Base-by-base conservation (phyloP, 2,113 vertebrate genomes). In the Centropus bengalensis region DNA sequence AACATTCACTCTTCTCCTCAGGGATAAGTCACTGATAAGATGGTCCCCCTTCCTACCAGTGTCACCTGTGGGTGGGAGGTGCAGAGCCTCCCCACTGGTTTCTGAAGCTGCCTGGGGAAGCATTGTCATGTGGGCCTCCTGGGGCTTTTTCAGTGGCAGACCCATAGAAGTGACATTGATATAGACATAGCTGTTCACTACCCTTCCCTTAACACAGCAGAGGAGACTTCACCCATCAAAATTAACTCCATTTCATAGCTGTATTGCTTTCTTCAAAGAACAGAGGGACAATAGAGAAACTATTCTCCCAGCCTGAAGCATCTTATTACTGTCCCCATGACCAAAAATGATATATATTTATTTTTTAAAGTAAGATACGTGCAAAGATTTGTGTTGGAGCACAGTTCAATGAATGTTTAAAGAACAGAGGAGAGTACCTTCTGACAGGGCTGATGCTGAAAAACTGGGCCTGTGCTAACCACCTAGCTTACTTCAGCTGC, bases 61-160 rank as follows among this genome's bases (percentile, higher is more conserved):
- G 40, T 74, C 32, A 21, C 27, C 42, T 14, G 15, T n/a, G 38
- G 22, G 15, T 66, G 28, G 51, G 33, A 18, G 3, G 8, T 26
- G 22, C 47, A 32, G 44, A 64, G 19, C 26, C 49, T 62, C 26
- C 47, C 42, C 30, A 14, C 47, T 42, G 56, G 12, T 6, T 69
- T 56, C 42, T 44, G 62, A 63, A 86, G 55, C 42, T 45, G 12
- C 32, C 49, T 30, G 10, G 49, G 8, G 22, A 69, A 81, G 26
- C 4, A 1, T 24, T 68, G 45, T 33, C 18, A 0, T 1, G 1
- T 19, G 10, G 14, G 30, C 5, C 33, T 62, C 30, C 60, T 27
- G 75, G 7, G 24, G 14, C 51, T 58, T 19, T 33, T 21, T 28
- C 36, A 69, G 22, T 0, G 0, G 38, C 60, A 42, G n/a, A 71